These are phyloP conservation scores for Nomada goodeniana DNA, from an alignment of 2,888 invertebrate genomes.

Conservation along the genomic window DNA sequence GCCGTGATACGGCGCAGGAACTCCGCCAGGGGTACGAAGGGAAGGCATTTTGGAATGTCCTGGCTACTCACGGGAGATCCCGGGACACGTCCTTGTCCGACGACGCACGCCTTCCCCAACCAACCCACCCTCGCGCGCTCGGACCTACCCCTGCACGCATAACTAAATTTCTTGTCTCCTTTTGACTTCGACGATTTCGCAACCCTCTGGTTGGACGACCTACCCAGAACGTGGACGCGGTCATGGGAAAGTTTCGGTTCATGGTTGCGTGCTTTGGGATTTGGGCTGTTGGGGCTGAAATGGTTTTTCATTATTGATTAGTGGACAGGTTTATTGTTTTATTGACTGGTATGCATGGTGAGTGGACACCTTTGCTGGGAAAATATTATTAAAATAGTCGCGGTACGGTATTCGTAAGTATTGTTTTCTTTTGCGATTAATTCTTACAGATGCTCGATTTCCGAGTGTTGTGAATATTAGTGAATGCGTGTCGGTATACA, in stretches of 20 bases:
- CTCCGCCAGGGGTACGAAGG: constrained; percentile 60
- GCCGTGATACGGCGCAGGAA: constrained; percentile 74
- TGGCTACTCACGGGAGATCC: constrained; percentile 64
- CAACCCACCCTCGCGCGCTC: background rate
- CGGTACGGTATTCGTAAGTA: too few relatives aligned
- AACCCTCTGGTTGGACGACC: constrained; percentile 5
- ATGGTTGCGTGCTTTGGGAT: background rate
- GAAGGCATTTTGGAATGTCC: constrained; percentile 77
- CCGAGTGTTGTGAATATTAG: too few relatives aligned
- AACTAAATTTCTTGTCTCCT: constrained; percentile 61
- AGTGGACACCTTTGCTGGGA: background rate
- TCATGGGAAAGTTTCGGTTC: background rate
- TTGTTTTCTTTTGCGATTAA: too few relatives aligned
- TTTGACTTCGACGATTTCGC: constrained; percentile 44
- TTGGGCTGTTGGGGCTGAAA: background rate
- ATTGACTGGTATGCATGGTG: background rate
- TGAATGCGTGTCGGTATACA: too few relatives aligned
- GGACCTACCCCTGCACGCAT: constrained; percentile 20
- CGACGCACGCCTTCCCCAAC: constrained; percentile 28
- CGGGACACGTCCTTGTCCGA: constrained; percentile 61
- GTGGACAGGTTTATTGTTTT: background rate
- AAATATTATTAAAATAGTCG: too few relatives aligned
- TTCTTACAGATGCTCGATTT: too few relatives aligned
- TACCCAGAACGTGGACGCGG: background rate
- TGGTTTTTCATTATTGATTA: background rate